phyloP scores from a whole-genome alignment of 2,113 vertebrate genomes.

The Prolemur simus region DNA sequence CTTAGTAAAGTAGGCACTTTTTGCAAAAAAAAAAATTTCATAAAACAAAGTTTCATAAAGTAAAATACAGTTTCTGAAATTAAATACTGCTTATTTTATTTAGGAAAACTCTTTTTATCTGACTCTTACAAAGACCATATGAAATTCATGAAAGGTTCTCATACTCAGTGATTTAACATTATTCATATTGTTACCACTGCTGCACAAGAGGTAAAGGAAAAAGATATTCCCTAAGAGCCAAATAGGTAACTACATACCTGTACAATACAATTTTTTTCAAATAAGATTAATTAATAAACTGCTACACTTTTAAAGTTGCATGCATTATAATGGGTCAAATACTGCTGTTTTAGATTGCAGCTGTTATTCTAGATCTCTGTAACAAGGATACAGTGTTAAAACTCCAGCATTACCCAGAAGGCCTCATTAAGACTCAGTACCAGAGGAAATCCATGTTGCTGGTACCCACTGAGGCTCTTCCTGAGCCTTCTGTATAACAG shows the following conservation, averaged over 20 bases:
- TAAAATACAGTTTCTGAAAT: slow-evolving; percentile 38
- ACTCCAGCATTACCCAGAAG: not conserved
- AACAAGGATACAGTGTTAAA: not conserved
- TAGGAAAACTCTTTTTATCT: not conserved
- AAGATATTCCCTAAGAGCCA: not conserved
- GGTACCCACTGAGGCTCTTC: slow-evolving; percentile 96
- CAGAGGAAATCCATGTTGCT: slow-evolving; percentile 90
- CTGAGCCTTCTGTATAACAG: slow-evolving; percentile 88
- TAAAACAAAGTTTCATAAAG: slow-evolving; percentile 21
- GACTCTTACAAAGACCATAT: not conserved
- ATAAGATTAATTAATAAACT: not conserved
- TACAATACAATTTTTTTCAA: not conserved
- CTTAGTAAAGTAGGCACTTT: slow-evolving; percentile 4
- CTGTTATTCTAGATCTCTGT: not conserved
- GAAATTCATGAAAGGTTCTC: not conserved
- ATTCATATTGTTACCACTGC: not conserved
- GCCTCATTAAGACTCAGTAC: slow-evolving; percentile 77
- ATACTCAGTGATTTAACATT: not conserved
- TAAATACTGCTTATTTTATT: slow-evolving; percentile 49
- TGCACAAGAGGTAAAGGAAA: not conserved
- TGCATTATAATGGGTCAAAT: not conserved
- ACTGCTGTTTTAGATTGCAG: not conserved
- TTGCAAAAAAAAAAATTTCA: slow-evolving; percentile 16
- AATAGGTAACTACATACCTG: not conserved
- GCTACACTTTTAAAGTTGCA: not conserved